Base-by-base conservation (phyloP, 1,140 invertebrate species). In the Saccostrea echinata region DNA sequence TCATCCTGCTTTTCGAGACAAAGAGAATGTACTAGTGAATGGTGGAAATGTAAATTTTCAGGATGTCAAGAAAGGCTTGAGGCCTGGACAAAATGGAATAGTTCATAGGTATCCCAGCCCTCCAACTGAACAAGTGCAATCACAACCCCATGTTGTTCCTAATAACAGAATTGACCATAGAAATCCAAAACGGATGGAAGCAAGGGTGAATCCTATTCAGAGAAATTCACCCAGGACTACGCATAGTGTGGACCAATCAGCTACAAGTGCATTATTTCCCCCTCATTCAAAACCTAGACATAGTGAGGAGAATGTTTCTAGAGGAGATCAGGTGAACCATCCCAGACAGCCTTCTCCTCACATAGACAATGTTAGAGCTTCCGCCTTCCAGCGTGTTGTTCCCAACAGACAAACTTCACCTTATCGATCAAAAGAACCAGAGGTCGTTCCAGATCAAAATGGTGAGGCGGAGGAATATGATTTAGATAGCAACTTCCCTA, bases 401-500 rank as follows among this genome's bases (percentile, higher is more conserved):
- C 53, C 68, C 27, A 76, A 76, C 27, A 76, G 68, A 76, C 68
- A 76, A 18, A 76, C 68, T 35, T 76, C 68, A 76, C 68, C 68
- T 16, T 30, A 76, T 30, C 68, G 68, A 24, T 76, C 68, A 76
- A 76, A 76, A 76, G 68, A 64, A 21, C 57, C 57, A 84, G 85
- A 82, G 51, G 61, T 16, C 57, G 52, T n/a, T 16, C 35, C 84
- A 9, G 51, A 52, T 51, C 43, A 33, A 18, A 90, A 86, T 43
- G 97, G 97, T 84, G 90, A 93, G 21, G 84, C 91, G 43, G 91
- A 94, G 88, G 93, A 93, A 86, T 94, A 92, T 84, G 91, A 93
- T 88, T 84, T 94, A 82, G 92, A 94, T 82, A 91, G 90, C 68
- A 94, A 93, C 85, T 93, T 92, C 68, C 92, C 91, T 4, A 90